Evolutionary conservation across 2,888 invertebrate species (phyloP).

Genomic region (Cosmia pyralina): DNA sequence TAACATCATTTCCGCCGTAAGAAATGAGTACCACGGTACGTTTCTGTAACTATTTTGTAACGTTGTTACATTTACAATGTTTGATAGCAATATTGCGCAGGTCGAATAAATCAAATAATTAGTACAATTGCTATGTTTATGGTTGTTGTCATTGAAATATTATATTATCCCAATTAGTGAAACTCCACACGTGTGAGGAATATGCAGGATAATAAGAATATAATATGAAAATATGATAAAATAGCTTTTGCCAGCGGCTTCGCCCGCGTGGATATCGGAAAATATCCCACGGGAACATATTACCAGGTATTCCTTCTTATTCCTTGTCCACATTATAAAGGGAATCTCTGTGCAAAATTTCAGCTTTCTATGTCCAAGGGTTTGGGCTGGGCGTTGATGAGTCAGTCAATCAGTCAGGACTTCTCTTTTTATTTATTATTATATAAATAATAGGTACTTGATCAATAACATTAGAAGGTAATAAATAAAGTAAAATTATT

Average conservation of each 20-base stretch:
- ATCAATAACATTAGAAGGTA: background rate
- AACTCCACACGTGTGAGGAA: background rate
- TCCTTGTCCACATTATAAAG: no score
- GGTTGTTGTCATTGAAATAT: conserved; percentile 19
- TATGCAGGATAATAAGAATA: background rate
- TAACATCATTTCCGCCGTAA: conserved; percentile 49
- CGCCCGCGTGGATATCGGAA: no score
- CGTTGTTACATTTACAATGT: conserved; percentile 23
- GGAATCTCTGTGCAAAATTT: no score
- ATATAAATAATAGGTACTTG: background rate
- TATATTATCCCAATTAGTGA: conserved; percentile 2
- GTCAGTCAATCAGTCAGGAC: no score
- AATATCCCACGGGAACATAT: no score
- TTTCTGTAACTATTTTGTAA: conserved; percentile 32
- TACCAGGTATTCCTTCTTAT: no score
- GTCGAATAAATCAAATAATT: conserved; percentile 15
- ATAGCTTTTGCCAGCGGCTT: no score
- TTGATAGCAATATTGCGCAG: conserved; percentile 5
- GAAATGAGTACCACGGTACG: conserved; percentile 1
- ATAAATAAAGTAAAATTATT: background rate
- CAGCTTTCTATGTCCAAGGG: no score
- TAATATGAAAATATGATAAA: background rate
- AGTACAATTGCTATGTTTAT: conserved; percentile 2
- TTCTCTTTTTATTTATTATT: no score
- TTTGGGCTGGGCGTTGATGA: no score